phyloP scores from a whole-genome alignment of 2,888 invertebrate genomes.

The Therioaphis trifolii region DNA sequence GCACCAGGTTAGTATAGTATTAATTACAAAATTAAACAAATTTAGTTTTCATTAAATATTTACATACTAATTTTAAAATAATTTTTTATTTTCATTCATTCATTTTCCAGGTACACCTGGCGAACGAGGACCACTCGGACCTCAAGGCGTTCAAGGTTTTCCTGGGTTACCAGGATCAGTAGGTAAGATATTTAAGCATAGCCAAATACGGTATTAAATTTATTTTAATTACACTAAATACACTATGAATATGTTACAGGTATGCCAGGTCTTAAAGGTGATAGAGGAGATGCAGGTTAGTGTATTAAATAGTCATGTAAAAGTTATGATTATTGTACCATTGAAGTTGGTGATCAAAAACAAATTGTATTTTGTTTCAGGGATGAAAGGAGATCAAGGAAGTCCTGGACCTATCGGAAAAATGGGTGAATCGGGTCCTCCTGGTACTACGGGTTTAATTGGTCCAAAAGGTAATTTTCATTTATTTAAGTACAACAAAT shows the following conservation, averaged over 20 bases:
- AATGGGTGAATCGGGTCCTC: slow-evolving; percentile 70
- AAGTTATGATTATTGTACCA: not conserved
- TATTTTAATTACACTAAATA: not conserved
- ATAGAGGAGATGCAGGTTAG: slow-evolving; percentile 80
- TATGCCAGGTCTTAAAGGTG: slow-evolving; percentile 85
- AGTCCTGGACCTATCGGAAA: slow-evolving; percentile 71
- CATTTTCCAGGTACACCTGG: slow-evolving; percentile 77
- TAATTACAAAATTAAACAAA: not conserved
- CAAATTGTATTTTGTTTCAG: slow-evolving; percentile 71
- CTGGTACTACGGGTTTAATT: slow-evolving; percentile 79
- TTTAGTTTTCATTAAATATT: not conserved
- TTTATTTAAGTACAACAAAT: not conserved
- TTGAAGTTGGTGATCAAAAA: not conserved
- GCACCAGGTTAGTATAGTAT: slow-evolving; percentile 68
- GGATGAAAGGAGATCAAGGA: slow-evolving; percentile 83
- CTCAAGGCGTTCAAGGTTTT: slow-evolving; percentile 78
- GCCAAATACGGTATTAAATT: not conserved
- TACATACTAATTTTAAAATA: not conserved
- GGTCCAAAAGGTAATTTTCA: slow-evolving; percentile 78
- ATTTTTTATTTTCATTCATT: not conserved
- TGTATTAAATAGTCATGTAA: slow-evolving; percentile 67
- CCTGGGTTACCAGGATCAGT: slow-evolving; percentile 78
- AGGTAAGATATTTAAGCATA: slow-evolving; percentile 69
- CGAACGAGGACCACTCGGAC: slow-evolving; percentile 79
- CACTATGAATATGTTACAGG: slow-evolving; percentile 69